Percentiles rank a stretch among this genome's conserved stretches.
phyloP scores from a whole-genome alignment of 2,888 invertebrate genomes.

The Gari tellinella region DNA sequence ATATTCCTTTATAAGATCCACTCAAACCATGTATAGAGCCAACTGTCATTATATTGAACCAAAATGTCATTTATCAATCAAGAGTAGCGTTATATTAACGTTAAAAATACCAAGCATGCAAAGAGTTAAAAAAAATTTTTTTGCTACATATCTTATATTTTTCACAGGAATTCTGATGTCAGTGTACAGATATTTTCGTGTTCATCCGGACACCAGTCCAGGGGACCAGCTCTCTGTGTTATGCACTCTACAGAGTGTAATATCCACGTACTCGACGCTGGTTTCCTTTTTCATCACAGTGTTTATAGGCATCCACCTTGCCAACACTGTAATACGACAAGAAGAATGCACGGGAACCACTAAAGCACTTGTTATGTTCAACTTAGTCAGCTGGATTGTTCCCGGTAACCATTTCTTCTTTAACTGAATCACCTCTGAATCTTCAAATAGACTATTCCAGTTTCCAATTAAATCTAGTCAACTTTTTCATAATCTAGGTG shows the following conservation, averaged over 20 bases:
- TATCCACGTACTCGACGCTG: conserved; percentile 54
- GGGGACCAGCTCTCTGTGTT: conserved; percentile 1
- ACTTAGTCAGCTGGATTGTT: conserved; percentile 20
- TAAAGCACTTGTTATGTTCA: neutral
- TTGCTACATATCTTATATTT: no score
- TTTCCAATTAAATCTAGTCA: no score
- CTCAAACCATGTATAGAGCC: no score
- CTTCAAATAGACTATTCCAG: no score
- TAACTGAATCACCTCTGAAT: no score
- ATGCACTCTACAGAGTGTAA: conserved; percentile 46
- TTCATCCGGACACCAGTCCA: neutral
- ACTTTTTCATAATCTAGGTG: no score
- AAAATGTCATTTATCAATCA: no score
- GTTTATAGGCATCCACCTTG: conserved; percentile 47
- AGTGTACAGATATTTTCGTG: neutral
- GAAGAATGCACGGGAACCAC: conserved; percentile 1
- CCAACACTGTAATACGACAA: conserved; percentile 20
- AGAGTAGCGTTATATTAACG: no score
- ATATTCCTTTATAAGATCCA: no score
- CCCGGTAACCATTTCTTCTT: conserved; percentile 19
- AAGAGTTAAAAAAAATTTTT: neutral
- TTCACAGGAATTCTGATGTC: conserved; percentile 6
- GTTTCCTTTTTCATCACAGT: conserved; percentile 57
- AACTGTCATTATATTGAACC: no score
- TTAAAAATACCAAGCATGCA: neutral